Evolutionary conservation across 1,140 invertebrate species (phyloP).

Genomic region (Archegozetes longisetosus): DNA sequence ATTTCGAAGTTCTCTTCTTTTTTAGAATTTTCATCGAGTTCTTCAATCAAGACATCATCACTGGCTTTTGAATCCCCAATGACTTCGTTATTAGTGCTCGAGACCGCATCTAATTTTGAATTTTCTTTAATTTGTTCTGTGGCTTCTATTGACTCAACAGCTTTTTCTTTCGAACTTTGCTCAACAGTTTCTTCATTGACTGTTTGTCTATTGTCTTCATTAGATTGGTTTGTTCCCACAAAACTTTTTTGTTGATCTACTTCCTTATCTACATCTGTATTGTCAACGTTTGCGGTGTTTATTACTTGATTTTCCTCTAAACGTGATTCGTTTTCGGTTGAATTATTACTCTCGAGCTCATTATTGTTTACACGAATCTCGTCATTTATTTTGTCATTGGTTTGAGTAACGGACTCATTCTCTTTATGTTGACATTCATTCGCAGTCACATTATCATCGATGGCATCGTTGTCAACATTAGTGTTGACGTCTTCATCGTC

Average conservation of each 20-base stretch:
- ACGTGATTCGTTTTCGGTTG: no score
- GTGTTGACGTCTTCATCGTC: constrained; percentile 20
- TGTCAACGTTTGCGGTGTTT: no score
- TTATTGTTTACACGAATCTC: not conserved
- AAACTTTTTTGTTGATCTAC: no score
- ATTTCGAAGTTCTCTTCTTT: not conserved
- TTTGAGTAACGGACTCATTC: not conserved
- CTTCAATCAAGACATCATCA: not conserved
- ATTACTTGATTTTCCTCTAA: no score
- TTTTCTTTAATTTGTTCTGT: not conserved
- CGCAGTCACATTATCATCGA: no score
- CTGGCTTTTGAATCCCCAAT: constrained; percentile 1
- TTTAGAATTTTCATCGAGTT: not conserved
- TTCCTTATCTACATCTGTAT: no score
- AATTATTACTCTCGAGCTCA: no score
- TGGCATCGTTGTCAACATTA: constrained; percentile 17
- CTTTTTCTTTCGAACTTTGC: not conserved
- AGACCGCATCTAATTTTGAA: not conserved
- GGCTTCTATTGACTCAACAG: not conserved
- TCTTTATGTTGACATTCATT: not conserved
- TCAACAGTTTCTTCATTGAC: not conserved
- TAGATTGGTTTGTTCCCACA: no score
- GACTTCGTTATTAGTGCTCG: not conserved
- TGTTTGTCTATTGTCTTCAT: not conserved
- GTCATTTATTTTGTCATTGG: not conserved